phyloP scores from a whole-genome alignment of 2,888 invertebrate genomes.

The Drosophila meridionalis region DNA sequence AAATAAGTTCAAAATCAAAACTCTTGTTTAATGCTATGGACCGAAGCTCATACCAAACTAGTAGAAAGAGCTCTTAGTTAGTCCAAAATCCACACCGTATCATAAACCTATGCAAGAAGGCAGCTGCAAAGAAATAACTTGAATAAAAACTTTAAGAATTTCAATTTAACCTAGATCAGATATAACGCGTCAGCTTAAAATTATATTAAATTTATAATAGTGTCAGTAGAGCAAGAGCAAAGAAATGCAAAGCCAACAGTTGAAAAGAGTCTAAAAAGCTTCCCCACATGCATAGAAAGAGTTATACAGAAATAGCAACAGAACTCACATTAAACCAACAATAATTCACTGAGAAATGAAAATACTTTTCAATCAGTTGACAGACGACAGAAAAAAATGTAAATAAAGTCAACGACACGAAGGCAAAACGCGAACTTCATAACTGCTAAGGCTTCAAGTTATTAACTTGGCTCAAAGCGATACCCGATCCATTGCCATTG shows the following conservation, averaged over 20 bases:
- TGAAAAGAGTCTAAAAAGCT: neutral
- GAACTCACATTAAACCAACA: neutral
- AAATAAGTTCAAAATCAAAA: too few relatives aligned
- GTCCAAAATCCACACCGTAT: neutral
- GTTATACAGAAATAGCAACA: neutral
- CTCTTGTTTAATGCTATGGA: too few relatives aligned
- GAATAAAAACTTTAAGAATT: neutral
- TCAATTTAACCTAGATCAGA: neutral
- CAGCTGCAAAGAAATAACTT: neutral
- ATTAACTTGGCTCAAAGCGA: conserved; percentile 75
- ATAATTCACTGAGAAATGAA: neutral
- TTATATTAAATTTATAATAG: neutral
- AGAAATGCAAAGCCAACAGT: neutral
- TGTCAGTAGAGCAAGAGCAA: neutral
- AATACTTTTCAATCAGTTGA: conserved; percentile 43
- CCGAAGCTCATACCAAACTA: too few relatives aligned
- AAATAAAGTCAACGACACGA: conserved; percentile 68
- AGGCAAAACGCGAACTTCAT: conserved; percentile 71
- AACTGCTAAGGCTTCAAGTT: conserved; percentile 76
- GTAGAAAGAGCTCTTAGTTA: too few relatives aligned
- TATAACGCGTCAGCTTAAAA: neutral
- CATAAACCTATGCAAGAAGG: neutral
- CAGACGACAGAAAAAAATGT: conserved; percentile 40
- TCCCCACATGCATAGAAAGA: neutral
- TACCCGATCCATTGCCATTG: conserved; percentile 57